Evolutionary conservation across 2,113 vertebrate genomes (phyloP).

Genomic region (Scopus umbretta): DNA sequence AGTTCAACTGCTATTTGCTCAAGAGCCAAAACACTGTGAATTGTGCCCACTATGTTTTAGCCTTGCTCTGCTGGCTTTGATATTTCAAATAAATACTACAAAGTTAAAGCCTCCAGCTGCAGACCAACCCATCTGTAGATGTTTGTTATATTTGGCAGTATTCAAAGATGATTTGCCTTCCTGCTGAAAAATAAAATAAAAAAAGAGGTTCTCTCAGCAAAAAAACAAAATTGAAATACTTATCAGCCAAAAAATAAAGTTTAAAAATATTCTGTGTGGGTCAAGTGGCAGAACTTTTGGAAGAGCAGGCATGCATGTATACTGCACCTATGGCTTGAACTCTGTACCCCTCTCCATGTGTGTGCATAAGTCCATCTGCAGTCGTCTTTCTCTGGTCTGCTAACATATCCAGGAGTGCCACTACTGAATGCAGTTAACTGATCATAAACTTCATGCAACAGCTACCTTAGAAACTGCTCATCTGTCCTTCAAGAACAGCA

Average conservation of each 20-base stretch:
- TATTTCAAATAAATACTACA: constrained; percentile 81
- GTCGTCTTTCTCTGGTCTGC: background rate
- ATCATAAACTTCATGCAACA: background rate
- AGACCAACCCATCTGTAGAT: constrained; percentile 82
- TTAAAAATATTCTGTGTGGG: constrained; percentile 41
- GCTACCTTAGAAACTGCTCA: background rate
- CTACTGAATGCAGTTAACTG: background rate
- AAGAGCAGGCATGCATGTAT: background rate
- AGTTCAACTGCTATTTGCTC: constrained; percentile 82
- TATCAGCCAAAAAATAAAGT: constrained; percentile 53
- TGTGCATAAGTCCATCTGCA: background rate
- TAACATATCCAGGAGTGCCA: background rate
- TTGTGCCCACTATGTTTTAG: constrained; percentile 75
- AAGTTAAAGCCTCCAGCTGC: constrained; percentile 84
- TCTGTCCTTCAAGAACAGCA: background rate
- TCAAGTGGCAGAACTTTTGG: constrained; percentile 46
- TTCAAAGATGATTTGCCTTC: constrained; percentile 76
- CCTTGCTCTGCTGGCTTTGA: constrained; percentile 77
- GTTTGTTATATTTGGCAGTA: constrained; percentile 81
- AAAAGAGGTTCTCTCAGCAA: constrained; percentile 66
- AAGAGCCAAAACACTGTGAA: constrained; percentile 80
- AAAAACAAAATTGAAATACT: constrained; percentile 68
- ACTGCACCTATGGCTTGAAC: background rate
- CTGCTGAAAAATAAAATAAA: constrained; percentile 63
- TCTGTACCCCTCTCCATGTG: background rate